Evolutionary conservation across 2,888 invertebrate species (phyloP), one percentile per base, ranked within the genome.

Genomic region (Dicycla oo): DNA sequence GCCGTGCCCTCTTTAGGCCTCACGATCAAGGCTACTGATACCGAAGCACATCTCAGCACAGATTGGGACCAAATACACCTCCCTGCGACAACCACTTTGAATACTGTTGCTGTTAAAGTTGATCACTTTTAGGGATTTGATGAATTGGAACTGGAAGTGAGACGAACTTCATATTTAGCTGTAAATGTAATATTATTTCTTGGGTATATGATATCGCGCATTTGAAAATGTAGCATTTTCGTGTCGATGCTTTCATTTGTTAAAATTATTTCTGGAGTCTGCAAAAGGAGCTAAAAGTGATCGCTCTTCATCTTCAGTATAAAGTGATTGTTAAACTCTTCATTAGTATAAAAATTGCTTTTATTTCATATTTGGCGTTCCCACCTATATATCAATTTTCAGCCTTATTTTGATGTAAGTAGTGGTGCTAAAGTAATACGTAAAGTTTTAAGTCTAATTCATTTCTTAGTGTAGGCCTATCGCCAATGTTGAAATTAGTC

Each of bases 81-180:
- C 86, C 98, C 98, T 63, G 97, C 98, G 82, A 98, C 98, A 83
- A 97, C 98, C 75, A 98, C 98, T 38, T 97, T 98, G 62, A 98
- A 98, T 92, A 98, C 98, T 79, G 98, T 99, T 53, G 98, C 98
- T 68, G 98, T 99, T 73, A 97, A 98, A 95, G 98, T 99, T 80
- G 98, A 99, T 94, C 99, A 99, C 94, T 99, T 99, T 94, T 98
- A 90, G 66, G 61, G 26, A 54, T 49, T 18, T 15, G 5, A 23
- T 30, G 3, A 62, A 20, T 69, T 45, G 2, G 23, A 65, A 40
- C 8, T 45, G 30, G 13, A 38, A 51, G n/a, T 23, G n/a, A n/a
- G 49, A 40, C 0, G 7, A 43, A 26, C 11, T 69, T 53, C 23
- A 43, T 61, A 8, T 45, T 23, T 47, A 56, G 30, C 58, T 34